These are phyloP conservation scores for Drosophila nigromelanica DNA, from an alignment of 1,140 invertebrate species.

Conservation along the genomic window DNA sequence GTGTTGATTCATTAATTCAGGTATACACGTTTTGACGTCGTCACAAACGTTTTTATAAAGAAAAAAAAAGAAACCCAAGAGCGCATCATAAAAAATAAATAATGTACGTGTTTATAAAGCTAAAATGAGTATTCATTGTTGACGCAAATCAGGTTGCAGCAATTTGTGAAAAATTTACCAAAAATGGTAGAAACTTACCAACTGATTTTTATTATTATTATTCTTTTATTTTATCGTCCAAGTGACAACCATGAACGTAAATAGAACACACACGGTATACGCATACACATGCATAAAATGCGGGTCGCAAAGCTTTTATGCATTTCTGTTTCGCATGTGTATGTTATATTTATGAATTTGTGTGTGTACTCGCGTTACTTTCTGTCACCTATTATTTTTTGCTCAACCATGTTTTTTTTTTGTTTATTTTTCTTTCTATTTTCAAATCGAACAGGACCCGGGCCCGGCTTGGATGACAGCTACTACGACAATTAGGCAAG, in stretches of 20 bases:
- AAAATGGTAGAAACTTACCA: background rate
- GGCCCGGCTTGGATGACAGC: conserved; percentile 62
- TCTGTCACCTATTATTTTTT: background rate
- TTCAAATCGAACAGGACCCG: conserved; percentile 58
- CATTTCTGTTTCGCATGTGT: background rate
- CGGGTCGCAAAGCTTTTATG: background rate
- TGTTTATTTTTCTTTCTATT: conserved; percentile 39
- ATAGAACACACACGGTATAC: conserved; percentile 43
- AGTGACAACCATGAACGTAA: conserved; percentile 38
- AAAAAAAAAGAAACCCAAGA: conserved; percentile 4
- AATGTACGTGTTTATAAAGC: conserved; percentile 19
- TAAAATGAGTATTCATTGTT: conserved; percentile 46
- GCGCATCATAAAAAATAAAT: conserved; percentile 10
- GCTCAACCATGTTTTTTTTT: conserved; percentile 33
- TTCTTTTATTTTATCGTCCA: background rate
- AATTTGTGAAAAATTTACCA: background rate
- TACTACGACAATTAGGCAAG: conserved; percentile 34
- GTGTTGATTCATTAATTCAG: conserved; percentile 42
- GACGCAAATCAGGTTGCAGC: background rate
- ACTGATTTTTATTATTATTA: background rate
- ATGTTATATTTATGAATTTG: background rate
- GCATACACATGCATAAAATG: background rate
- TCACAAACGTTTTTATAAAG: conserved; percentile 18
- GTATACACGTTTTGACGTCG: conserved; percentile 32
- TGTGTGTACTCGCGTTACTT: background rate